phyloP scores from a whole-genome alignment of 2,797 vertebrate genomes.

The Potorous gilbertii region DNA sequence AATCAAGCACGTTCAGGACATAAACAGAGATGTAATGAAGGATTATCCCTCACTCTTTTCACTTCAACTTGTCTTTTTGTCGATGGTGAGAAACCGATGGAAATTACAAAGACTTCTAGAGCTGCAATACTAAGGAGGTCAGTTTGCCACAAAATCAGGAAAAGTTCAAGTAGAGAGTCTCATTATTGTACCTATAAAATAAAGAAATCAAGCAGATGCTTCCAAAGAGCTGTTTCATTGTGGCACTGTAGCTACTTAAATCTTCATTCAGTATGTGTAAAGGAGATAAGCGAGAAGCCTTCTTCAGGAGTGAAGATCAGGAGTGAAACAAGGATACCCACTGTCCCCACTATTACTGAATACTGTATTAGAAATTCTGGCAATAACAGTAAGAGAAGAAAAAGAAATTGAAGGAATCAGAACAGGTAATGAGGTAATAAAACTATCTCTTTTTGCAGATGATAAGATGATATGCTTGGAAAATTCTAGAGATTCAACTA shows the following conservation, averaged over 20 bases:
- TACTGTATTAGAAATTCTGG: too few species aligned
- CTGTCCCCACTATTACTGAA: too few species aligned
- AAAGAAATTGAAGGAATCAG: not conserved
- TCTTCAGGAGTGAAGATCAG: too few species aligned
- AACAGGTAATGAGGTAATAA: not conserved
- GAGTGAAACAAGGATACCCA: too few species aligned
- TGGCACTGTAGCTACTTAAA: not conserved
- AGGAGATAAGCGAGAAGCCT: too few species aligned
- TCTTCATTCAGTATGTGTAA: not conserved
- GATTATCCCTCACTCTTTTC: conserved; percentile 23
- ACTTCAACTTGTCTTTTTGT: conserved; percentile 48
- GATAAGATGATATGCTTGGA: not conserved
- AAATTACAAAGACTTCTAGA: conserved; percentile 45
- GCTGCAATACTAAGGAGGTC: not conserved
- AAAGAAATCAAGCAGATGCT: conserved; percentile 19
- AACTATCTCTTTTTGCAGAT: not conserved
- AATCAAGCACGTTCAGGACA: conserved; percentile 50
- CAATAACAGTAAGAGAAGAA: too few species aligned
- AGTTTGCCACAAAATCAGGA: conserved; percentile 43
- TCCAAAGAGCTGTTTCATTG: not conserved
- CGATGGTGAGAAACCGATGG: conserved; percentile 22
- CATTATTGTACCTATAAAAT: not conserved
- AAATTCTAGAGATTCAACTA: not conserved
- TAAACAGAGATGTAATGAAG: conserved; percentile 26
- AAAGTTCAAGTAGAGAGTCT: conserved; percentile 43